Percentiles rank a stretch among this genome's conserved stretches.
Evolutionary conservation across 2,888 invertebrate genomes (phyloP).

Genomic region (Neoaliturus tenellus): DNA sequence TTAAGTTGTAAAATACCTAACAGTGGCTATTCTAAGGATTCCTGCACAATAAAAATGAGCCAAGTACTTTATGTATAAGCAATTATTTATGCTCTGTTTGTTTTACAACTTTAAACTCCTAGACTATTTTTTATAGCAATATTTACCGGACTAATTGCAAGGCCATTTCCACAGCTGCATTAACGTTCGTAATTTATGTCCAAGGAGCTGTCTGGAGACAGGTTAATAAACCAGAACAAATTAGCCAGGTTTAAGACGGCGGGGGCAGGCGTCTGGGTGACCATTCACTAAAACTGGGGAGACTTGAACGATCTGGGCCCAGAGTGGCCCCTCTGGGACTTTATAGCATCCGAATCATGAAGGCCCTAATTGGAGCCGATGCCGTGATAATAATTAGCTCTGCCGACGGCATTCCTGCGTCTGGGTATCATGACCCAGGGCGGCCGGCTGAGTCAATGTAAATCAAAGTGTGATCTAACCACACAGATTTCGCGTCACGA

Average conservation of each 20-base stretch:
- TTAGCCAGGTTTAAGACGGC: neutral
- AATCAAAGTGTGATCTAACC: conserved; percentile 7
- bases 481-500: neutral
- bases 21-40: too few species aligned
- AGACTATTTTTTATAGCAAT: too few species aligned
- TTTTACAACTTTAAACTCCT: too few species aligned
- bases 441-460: neutral
- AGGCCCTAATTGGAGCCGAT: neutral
- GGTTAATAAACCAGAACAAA: conserved; percentile 7
- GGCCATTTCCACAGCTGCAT: neutral
- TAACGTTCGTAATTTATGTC: neutral
- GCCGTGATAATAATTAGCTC: neutral
- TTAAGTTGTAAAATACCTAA: too few species aligned
- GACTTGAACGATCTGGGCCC: neutral
- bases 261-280: neutral
- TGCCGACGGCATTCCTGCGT: neutral
- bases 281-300: neutral
- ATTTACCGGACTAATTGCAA: too few species aligned
- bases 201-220: neutral
- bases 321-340: neutral
- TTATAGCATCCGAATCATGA: neutral
- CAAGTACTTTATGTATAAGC: too few species aligned
- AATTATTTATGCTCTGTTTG: too few species aligned
- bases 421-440: neutral
- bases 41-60: too few species aligned